phyloP scores from a whole-genome alignment of 2,113 vertebrate genomes.

The Corydoras sp. region DNA sequence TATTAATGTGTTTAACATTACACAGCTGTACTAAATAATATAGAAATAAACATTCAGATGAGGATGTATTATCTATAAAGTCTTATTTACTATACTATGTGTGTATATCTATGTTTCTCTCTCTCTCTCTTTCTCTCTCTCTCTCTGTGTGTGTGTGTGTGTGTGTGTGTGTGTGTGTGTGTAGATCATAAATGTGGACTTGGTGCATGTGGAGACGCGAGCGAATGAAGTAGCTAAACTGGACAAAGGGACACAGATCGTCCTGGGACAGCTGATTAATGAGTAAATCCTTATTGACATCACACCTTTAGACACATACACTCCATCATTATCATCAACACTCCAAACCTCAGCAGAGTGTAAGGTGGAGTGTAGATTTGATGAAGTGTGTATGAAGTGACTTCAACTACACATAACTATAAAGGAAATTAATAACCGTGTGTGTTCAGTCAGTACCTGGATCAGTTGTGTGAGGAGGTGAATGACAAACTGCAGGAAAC shows the following conservation, averaged over 20 bases:
- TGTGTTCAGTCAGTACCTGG: constrained; percentile 73
- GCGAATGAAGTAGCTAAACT: constrained; percentile 80
- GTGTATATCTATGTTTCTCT: no score
- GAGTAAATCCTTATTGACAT: constrained; percentile 71
- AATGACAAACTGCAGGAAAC: constrained; percentile 94
- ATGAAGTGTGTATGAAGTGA: no score
- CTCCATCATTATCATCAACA: neutral
- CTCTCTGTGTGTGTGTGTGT: neutral
- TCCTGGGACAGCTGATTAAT: constrained; percentile 89
- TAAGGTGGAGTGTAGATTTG: no score
- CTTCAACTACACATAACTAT: neutral
- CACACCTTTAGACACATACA: neutral
- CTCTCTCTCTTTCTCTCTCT: no score
- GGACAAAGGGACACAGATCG: constrained; percentile 77
- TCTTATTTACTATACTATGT: no score
- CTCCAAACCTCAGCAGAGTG: neutral
- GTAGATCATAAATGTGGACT: constrained; percentile 89
- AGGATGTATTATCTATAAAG: no score
- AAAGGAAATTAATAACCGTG: neutral
- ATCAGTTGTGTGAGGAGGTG: constrained; percentile 87
- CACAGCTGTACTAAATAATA: neutral
- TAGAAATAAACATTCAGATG: no score
- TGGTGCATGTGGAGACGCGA: constrained; percentile 86
- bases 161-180: neutral
- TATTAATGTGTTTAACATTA: neutral